Evolutionary conservation across 2,888 invertebrate genomes (phyloP), one percentile per base, ranked within the genome.

Genomic region (Tridacna crocea): DNA sequence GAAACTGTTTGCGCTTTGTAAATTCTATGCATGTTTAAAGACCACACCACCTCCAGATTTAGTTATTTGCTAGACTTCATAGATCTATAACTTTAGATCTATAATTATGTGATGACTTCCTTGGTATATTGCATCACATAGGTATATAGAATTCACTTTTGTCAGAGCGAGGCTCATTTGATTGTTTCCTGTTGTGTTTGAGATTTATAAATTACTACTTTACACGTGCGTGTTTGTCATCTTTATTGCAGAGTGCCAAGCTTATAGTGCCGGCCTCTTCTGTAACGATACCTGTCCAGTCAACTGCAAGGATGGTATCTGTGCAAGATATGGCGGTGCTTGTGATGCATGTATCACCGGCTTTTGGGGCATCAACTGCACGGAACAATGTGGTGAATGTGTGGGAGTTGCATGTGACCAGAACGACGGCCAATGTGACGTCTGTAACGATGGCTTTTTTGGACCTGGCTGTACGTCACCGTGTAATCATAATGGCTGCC

Each of bases 381-480:
- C n/a, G 0, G 22, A n/a, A 0, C 0, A 12, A 19, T 85, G 85
- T 48, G 85, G 79, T 6, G 46, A 81, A 19, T 86, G 86, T 55
- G 26, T 17, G 2, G 77, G 76, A n/a, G 24, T 77, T 19, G 58
- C 36, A 19, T 86, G 86, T 63, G 48, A 72, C 17, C 82, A 82
- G 27, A n/a, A 24, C 12, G 60, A 72, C 11, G 83, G 83, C 15
- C 13, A 58, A 15, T 86, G 86, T 61, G 48, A 55, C 0, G n/a
- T 22, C 11, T 86, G 86, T 72, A 63, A 79, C 4, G 78, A 82
- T 26, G 83, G 79, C 17, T 83, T 22, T 55, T 86, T 84, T 66
- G 68, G 77, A 0, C 22, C n/a, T 3, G 61, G 24, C n/a, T 86
- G 86, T 27, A 73, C 55, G 2, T n/a, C 51, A 27, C 36, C 65